Evolutionary conservation across 2,797 vertebrate species (phyloP), one percentile per base, ranked within the genome.

Genomic region (Botia almorhae): DNA sequence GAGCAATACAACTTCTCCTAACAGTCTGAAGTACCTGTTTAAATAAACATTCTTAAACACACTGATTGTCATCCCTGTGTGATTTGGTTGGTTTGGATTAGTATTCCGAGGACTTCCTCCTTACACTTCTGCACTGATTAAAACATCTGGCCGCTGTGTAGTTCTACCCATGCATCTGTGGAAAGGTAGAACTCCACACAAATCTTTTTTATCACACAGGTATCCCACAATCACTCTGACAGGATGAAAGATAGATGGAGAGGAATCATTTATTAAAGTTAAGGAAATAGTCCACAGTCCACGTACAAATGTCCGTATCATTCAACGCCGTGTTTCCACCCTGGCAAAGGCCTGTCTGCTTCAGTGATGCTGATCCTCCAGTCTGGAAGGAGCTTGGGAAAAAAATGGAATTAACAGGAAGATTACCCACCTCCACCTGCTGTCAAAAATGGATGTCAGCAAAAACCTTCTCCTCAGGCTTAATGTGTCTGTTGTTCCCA

Each of bases 211-310:
- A 81, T 85, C 85, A 80, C 81, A 29, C 69, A 81, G 78, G 87
- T 79, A 82, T 69, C 82, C 81, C 85, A 87, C 84, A 85, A 84
- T 85, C 84, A 79, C 46, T 23, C 56, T 83, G 86, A 85, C 87
- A 85, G 84, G 36, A 73, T 29, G 69, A 78, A 76, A 76, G 73
- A 60, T 51, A 48, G 70, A 78, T 64, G 36, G 78, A 6, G 78
- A 33, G 48, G 69, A 69, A 80, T 86, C 85, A 88, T 88, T 88
- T 89, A 88, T 89, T 86, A 78, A 83, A 63, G 76, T 55, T 64
- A 60, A 58, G 36, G 74, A 75, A 83, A 65, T 60, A 72, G 29
- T 61, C 68, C 43, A 8, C 53, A 50, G 51, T 72, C 67, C 78
- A 43, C 0, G 51, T 68, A 76, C 69, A 67, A 76, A 61, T 67